Evolutionary conservation across 2,113 vertebrate species (phyloP).

Genomic region (Steatornis caripensis): DNA sequence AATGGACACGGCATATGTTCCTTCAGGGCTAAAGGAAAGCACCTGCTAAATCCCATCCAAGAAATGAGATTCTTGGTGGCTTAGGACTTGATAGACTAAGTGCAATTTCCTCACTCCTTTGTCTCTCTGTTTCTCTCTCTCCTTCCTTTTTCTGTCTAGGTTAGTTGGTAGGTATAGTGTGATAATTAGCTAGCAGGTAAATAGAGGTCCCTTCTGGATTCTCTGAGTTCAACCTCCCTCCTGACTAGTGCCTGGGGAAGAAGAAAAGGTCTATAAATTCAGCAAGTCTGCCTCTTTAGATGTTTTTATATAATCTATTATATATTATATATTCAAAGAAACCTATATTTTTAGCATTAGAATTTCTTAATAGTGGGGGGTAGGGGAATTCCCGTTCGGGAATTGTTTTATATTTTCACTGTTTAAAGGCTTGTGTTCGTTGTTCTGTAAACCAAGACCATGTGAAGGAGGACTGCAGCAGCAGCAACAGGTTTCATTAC

Average conservation of each 20-base stretch:
- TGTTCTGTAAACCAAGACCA: slow-evolving; percentile 7
- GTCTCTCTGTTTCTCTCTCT: background rate
- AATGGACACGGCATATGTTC: background rate
- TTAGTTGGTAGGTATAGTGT: slow-evolving; percentile 57
- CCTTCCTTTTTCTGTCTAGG: slow-evolving; percentile 20
- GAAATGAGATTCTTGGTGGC: slow-evolving; percentile 19
- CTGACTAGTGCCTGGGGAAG: slow-evolving; percentile 5
- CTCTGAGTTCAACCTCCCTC: slow-evolving; percentile 45
- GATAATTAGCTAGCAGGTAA: slow-evolving; percentile 69
- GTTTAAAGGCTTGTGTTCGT: background rate
- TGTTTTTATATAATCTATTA: slow-evolving; percentile 52
- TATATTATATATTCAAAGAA: slow-evolving; percentile 61
- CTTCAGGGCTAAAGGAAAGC: background rate
- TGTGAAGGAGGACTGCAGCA: background rate
- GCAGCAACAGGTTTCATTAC: background rate
- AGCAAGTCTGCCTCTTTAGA: slow-evolving; percentile 33
- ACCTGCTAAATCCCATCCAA: background rate
- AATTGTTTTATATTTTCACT: slow-evolving; percentile 8
- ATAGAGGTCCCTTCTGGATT: slow-evolving; percentile 65
- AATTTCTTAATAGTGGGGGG: background rate
- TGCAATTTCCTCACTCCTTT: slow-evolving; percentile 46
- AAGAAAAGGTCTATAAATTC: slow-evolving; percentile 13
- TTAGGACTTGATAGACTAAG: slow-evolving; percentile 25
- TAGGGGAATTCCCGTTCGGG: background rate
- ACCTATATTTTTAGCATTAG: slow-evolving; percentile 62